phyloP scores from a whole-genome alignment of 1,140 invertebrate species.

The Achroia grisella region DNA sequence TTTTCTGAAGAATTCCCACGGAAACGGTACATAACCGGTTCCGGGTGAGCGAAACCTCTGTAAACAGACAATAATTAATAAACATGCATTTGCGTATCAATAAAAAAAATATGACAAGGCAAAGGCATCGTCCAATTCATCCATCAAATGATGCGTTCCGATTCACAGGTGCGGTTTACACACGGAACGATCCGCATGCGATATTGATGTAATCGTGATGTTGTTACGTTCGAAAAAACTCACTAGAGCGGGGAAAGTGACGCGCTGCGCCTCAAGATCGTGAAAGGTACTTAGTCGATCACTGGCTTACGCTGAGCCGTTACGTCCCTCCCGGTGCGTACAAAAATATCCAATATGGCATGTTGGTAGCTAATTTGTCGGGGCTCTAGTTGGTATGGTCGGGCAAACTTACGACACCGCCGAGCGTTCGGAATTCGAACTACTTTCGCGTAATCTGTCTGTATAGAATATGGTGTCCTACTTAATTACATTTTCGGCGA shows the following conservation, averaged over 20 bases:
- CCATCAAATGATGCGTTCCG: slow-evolving; percentile 14
- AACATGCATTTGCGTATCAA: too few species aligned
- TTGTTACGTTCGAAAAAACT: slow-evolving; percentile 63
- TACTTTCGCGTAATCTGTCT: slow-evolving; percentile 60
- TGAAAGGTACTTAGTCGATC: slow-evolving; percentile 58
- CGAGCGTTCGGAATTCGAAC: slow-evolving; percentile 52
- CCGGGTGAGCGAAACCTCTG: too few species aligned
- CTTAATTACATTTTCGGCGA: slow-evolving; percentile 22
- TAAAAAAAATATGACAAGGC: slow-evolving; percentile 5
- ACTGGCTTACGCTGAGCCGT: slow-evolving; percentile 31
- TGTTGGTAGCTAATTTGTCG: slow-evolving; percentile 25
- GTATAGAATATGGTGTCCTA: slow-evolving; percentile 41
- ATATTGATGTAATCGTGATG: slow-evolving; percentile 58
- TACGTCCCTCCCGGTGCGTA: slow-evolving; percentile 17
- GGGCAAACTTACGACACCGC: slow-evolving; percentile 50
- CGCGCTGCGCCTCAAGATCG: slow-evolving; percentile 49
- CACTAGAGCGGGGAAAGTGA: slow-evolving; percentile 63
- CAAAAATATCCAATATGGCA: slow-evolving; percentile 5
- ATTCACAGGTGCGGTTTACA: slow-evolving; percentile 36
- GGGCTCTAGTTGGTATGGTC: slow-evolving; percentile 30
- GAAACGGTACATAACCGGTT: too few species aligned
- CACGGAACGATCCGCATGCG: slow-evolving; percentile 51
- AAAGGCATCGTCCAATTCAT: neutral
- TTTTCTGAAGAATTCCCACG: too few species aligned
- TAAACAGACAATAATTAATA: too few species aligned